phyloP scores from a whole-genome alignment of 37 sponge, comb jelly and placozoan species.

The Ianthella basta region DNA sequence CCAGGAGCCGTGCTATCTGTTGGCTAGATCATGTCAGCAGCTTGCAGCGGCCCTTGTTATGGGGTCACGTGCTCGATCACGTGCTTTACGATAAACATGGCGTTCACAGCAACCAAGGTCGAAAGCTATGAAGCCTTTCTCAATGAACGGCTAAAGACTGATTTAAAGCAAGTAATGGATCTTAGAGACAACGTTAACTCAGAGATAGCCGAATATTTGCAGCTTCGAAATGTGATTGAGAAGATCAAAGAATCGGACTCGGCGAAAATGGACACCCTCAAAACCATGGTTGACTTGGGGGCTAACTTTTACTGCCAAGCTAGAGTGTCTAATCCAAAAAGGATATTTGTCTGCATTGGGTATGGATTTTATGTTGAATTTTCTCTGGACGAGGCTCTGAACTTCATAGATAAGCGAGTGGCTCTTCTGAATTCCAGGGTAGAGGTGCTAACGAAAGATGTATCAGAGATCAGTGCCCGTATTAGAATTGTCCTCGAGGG shows the following conservation, averaged over 20 bases:
- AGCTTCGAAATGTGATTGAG: slow-evolving; percentile 69
- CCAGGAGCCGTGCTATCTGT: too few species aligned
- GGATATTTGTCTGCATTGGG: slow-evolving; percentile 80
- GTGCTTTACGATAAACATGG: too few species aligned
- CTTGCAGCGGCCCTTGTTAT: too few species aligned
- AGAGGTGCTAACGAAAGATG: slow-evolving; percentile 60
- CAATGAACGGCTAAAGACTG: slow-evolving; percentile 79
- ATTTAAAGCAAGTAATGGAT: slow-evolving; percentile 66
- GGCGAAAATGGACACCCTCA: slow-evolving; percentile 9
- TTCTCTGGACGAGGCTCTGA: slow-evolving; percentile 73
- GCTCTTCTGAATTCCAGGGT: slow-evolving; percentile 51
- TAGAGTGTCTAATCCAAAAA: slow-evolving; percentile 59
- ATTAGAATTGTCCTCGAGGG: slow-evolving; percentile 76
- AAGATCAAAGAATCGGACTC: slow-evolving; percentile 14
- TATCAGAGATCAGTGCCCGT: slow-evolving; percentile 77
- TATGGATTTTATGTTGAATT: slow-evolving; percentile 81
- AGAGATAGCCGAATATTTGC: slow-evolving; percentile 74
- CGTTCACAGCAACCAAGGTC: too few species aligned
- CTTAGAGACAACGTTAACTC: slow-evolving; percentile 50
- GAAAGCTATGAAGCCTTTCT: slow-evolving; percentile 78
- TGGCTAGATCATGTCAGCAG: too few species aligned
- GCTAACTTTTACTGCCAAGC: slow-evolving; percentile 86
- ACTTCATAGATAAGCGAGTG: slow-evolving; percentile 74
- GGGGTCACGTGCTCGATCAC: too few species aligned
- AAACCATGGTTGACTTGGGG: slow-evolving; percentile 86